Conservation (phyloP, 2,113 vertebrate genomes). For the Ctenodactylus gundi region DNA sequence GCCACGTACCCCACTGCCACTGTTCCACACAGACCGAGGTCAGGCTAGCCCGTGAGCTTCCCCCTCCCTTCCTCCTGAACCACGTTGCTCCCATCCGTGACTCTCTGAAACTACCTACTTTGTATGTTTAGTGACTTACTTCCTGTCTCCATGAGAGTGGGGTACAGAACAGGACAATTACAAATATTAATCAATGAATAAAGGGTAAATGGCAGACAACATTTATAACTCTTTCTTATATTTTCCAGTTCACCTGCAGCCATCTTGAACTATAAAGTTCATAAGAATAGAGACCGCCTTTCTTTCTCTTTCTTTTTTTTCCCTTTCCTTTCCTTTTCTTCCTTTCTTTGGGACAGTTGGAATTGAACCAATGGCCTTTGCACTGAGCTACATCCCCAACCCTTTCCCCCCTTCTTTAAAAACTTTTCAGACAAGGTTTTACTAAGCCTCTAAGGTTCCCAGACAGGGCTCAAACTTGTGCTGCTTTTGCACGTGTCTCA, state of each 20-base stretch:
- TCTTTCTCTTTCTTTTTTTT: too few species aligned
- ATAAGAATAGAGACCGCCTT: neutral
- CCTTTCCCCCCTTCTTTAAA: too few species aligned
- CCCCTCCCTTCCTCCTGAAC: neutral
- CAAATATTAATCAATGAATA: neutral
- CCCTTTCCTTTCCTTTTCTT: too few species aligned
- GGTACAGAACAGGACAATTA: neutral
- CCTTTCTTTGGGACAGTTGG: too few species aligned
- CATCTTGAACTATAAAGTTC: neutral
- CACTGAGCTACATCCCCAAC: neutral
- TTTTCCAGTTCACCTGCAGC: neutral
- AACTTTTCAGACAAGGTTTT: neutral
- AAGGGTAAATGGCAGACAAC: neutral
- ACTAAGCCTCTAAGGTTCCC: neutral
- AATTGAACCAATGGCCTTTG: neutral
- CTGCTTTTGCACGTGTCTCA: neutral
- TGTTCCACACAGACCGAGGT: neutral
- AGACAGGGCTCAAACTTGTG: neutral
- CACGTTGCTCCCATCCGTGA: neutral
- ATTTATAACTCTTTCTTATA: neutral
- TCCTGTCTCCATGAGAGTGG: neutral
- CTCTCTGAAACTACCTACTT: neutral
- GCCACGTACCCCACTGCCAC: neutral
- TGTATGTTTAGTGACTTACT: neutral
- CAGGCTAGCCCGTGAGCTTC: neutral